Percentiles rank a stretch among this genome's conserved stretches.
These are phyloP conservation scores for Heliconius eleuchia DNA, from an alignment of 1,140 invertebrate species.

Conservation along the genomic window DNA sequence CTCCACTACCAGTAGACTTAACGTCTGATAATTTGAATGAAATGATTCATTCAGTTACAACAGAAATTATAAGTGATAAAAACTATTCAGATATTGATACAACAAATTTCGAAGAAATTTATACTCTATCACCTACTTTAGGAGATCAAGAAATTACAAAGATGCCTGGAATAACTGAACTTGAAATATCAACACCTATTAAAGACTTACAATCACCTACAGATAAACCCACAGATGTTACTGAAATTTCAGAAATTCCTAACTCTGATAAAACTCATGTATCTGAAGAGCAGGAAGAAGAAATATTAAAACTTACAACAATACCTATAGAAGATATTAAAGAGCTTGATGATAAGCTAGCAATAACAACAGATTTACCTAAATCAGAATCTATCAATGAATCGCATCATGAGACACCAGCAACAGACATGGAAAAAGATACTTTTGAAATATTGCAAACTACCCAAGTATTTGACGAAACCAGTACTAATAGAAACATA, in stretches of 20 bases:
- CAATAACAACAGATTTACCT: constrained; percentile 1
- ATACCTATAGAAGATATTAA: not conserved
- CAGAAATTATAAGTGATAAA: not conserved
- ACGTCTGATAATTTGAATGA: constrained; percentile 1
- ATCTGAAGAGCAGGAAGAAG: not conserved
- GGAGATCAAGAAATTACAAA: not conserved
- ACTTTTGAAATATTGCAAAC: constrained; percentile 8
- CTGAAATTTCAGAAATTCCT: not conserved
- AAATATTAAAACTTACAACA: not conserved
- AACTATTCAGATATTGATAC: not conserved
- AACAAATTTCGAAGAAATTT: not conserved
- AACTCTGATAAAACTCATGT: not conserved
- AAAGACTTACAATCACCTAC: not conserved
- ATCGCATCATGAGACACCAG: not conserved
- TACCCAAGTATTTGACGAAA: not conserved
- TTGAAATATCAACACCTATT: not conserved
- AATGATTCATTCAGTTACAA: not conserved
- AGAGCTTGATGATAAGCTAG: not conserved
- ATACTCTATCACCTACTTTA: not conserved
- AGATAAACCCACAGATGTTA: not conserved
- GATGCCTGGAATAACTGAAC: not conserved
- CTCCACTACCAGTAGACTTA: constrained; percentile 12
- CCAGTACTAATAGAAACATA: not conserved
- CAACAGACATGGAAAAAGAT: not conserved
- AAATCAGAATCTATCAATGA: not conserved